Evolutionary conservation across 1,140 invertebrate species (phyloP).

Genomic region (Drosophila athabasca): DNA sequence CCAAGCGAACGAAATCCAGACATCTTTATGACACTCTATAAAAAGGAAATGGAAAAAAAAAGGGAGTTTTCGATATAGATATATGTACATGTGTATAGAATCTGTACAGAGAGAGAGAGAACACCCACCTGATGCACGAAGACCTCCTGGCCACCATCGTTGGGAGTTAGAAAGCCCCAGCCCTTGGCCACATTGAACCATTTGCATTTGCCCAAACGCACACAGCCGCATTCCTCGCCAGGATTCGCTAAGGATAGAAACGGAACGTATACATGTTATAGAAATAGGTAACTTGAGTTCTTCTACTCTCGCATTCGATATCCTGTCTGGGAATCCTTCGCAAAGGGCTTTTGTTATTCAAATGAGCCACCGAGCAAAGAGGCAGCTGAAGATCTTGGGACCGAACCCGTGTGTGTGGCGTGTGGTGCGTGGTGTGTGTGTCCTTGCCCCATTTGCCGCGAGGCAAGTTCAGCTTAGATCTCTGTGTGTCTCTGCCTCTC

Average conservation of each 20-base stretch:
- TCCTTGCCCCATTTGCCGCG: constrained; percentile 78
- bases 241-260: constrained; percentile 29
- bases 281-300: constrained; percentile 26
- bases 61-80: neutral
- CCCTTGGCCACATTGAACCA: constrained; percentile 97
- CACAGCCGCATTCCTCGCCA: constrained; percentile 82
- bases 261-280: neutral
- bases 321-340: constrained; percentile 52
- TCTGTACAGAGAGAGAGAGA: neutral
- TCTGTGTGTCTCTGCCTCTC: neutral
- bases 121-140: constrained; percentile 94
- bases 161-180: constrained; percentile 95
- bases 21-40: constrained; percentile 94
- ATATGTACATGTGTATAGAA: neutral
- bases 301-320: constrained; percentile 41
- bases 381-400: constrained; percentile 53
- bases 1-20: constrained; percentile 93
- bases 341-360: constrained; percentile 60
- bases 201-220: constrained; percentile 92
- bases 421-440: constrained; percentile 13
- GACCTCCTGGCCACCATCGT: constrained; percentile 93
- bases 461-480: constrained; percentile 56
- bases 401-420: neutral
- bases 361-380: constrained; percentile 48
- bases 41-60: neutral